Conservation (phyloP, 2,113 vertebrate genomes). For the Ammodytes dubius region DNA sequence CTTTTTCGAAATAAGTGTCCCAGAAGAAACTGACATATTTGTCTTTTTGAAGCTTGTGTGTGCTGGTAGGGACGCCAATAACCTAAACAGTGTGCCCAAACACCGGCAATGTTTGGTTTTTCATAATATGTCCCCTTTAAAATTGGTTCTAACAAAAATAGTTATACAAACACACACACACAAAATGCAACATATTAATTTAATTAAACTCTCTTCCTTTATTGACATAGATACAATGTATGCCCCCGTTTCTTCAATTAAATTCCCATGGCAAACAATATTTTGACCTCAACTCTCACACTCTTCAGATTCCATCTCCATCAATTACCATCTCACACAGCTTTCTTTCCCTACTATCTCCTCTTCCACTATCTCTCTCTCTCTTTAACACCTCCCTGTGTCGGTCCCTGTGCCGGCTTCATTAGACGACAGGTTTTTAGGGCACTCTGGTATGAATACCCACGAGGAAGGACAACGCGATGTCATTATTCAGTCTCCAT, state of each 20-base stretch:
- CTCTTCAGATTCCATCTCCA: constrained; percentile 26
- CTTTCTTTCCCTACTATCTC: constrained; percentile 5
- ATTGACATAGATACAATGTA: neutral
- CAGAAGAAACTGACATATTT: no score
- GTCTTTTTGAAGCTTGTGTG: no score
- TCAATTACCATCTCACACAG: constrained; percentile 47
- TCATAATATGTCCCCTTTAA: no score
- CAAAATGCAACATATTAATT: neutral
- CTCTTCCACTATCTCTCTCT: constrained; percentile 8
- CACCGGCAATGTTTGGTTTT: no score
- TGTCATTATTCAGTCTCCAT: constrained; percentile 59
- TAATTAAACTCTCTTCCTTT: constrained; percentile 8
- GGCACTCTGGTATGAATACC: constrained; percentile 49
- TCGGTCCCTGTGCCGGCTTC: constrained; percentile 29
- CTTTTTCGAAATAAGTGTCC: no score
- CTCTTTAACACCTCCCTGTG: constrained; percentile 30
- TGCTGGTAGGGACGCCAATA: no score
- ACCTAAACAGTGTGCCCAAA: no score
- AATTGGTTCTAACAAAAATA: no score
- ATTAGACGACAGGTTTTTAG: constrained; percentile 53
- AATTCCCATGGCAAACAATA: constrained; percentile 15
- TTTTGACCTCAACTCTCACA: constrained; percentile 16
- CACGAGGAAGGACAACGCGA: constrained; percentile 54
- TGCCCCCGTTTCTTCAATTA: neutral
- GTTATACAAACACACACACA: neutral